Base-by-base conservation (phyloP, 2,797 vertebrate genomes). In the Chiloscyllium punctatum region DNA sequence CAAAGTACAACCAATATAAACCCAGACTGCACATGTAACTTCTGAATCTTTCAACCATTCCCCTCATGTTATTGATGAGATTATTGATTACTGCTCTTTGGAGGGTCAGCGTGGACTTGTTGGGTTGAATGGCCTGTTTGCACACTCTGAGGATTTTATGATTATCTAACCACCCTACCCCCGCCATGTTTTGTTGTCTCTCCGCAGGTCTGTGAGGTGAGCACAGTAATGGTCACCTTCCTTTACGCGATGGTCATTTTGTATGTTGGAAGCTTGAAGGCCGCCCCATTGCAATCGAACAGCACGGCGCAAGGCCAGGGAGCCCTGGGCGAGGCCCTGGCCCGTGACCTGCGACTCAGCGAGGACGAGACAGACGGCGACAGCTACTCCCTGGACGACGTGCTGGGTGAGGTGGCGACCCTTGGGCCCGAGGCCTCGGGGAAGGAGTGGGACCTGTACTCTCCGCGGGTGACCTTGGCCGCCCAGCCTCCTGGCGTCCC, bases 271-370 rank as follows among this genome's bases (percentile, higher is more conserved):
- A 96, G 96, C 96, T 95, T 96, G 96, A 96, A 95, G 96, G 96
- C 96, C 96, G 97, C 96, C 96, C 96, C 57, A 90, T 77, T 96
- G 96, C 96, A 96, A 96, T 96, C 96, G 96, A 96, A 96, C 96
- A 96, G 16, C 90, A 96, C 96, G 96, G 96, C 96, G 96, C 96
- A 96, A 96, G 96, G 96, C 96, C 96, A 96, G 96, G 96, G 96
- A 96, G 96, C 96, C 6, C 53, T 33, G 96, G 96, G 94, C 96
- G 96, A 96, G 96, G 96, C 96, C 96, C 96, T 96, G 96, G 96
- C 96, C 96, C 96, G 96, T 96, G 96, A 96, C 96, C 25, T 42
- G 9, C 48, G 4, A 25, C 7, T 42, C 6, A 21, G 11, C 1
- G 71, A 66, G 0, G 69, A n/a, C 5, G 87, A 96, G 74, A 27